Conservation (phyloP, 2,113 vertebrate genomes). For the Sorex fumeus region DNA sequence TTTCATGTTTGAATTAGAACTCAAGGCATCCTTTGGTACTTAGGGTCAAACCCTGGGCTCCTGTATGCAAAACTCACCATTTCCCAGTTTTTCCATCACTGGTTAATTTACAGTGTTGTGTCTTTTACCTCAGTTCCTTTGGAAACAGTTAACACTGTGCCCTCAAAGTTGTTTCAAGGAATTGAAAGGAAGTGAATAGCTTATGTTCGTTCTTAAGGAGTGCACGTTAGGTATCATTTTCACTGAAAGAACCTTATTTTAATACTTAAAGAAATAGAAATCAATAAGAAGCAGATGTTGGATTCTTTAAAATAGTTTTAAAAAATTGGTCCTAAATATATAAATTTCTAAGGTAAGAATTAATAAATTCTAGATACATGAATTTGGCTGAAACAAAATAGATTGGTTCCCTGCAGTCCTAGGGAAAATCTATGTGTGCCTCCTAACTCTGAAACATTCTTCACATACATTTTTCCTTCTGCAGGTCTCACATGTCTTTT, state of each 20-base stretch:
- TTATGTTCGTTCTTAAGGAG: constrained; percentile 2
- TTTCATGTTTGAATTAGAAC: no score
- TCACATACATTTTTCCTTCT: not conserved
- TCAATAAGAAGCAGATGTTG: not conserved
- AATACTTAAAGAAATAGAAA: constrained; percentile 13
- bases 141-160: not conserved
- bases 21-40: no score
- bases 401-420: not conserved
- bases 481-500: not conserved
- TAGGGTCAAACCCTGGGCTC: no score
- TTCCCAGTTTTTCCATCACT: no score
- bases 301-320: not conserved
- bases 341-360: not conserved
- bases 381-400: not conserved
- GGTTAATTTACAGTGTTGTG: not conserved
- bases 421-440: not conserved
- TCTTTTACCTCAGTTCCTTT: not conserved
- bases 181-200: not conserved
- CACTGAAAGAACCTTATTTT: constrained; percentile 23
- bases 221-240: constrained; percentile 15
- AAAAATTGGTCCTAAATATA: not conserved
- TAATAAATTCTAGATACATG: not conserved
- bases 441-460: not conserved
- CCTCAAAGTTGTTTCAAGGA: not conserved
- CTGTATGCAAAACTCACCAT: no score